Evolutionary conservation across 2,113 vertebrate species (phyloP), one percentile per base, ranked within the genome.

Genomic region (Narcine bancroftii): DNA sequence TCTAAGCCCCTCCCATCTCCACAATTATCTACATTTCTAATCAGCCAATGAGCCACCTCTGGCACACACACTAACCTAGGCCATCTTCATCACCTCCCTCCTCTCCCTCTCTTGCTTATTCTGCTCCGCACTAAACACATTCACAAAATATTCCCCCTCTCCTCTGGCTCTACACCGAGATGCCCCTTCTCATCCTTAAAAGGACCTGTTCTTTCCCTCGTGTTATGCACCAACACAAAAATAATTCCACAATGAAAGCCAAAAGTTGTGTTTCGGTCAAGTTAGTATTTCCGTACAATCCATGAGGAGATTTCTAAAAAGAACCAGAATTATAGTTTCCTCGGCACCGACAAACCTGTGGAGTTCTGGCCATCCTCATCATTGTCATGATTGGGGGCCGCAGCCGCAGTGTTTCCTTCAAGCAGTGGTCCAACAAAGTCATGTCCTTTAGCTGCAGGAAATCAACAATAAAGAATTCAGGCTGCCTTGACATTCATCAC

Each of bases 301-400:
- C 45, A 85, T 15, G 17, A 85, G 13, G 33, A 13, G 19, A 83
- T 83, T 53, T 83, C 26, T 83, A 83, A 81, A 53, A 11, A 53
- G 53, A 56, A 19, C 24, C 24, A 47, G 50, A 24, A 5, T 53
- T 45, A 50, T 83, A 36, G 2, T 36, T 60, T 60, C n/a, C n/a
- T 87, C 15, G 53, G 17, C n/a, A 60, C 17, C 9, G 50, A 93
- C 95, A 93, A 69, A 98, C 99, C 95, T 98, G 98, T 65, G 96
- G 96, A n/a, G 97, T 97, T 94, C 76, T 97, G 89, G 96, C 98
- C 98, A 99, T 96, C 93, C 99, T 98, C 98, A 99, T 99, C 96
- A 99, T 99, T 63, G 98, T 99, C 98, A 99, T 99, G 93, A 99
- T 98, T 13, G 99, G 99, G 7, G 99, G 98, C 53, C 98, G 96